Evolutionary conservation across 2,888 invertebrate species (phyloP).

Genomic region (Carcina quercana): DNA sequence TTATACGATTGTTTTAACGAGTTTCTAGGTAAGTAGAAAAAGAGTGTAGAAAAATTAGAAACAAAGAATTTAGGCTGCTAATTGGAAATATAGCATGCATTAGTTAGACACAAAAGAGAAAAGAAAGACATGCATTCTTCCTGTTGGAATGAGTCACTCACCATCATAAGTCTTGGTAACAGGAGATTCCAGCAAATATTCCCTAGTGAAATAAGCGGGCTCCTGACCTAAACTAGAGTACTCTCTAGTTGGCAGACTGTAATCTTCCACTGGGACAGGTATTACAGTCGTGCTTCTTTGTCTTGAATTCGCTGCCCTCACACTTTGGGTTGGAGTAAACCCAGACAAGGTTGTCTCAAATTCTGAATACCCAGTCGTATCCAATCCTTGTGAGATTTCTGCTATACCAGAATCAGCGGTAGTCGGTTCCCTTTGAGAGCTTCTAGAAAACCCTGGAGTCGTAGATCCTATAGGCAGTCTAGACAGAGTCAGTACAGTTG

Average conservation of each 20-base stretch:
- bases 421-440: too few relatives aligned
- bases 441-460: constrained; percentile 5
- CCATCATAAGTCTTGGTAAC: constrained; percentile 63
- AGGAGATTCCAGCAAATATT: constrained; percentile 62
- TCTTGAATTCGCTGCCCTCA: background rate
- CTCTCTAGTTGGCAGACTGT: constrained; percentile 21
- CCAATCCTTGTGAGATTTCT: background rate
- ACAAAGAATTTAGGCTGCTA: too few relatives aligned
- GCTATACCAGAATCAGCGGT: too few relatives aligned
- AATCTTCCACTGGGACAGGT: constrained; percentile 40
- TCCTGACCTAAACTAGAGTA: constrained; percentile 43
- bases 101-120: too few relatives aligned
- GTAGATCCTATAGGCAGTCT: constrained; percentile 1
- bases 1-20: too few relatives aligned
- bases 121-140: too few relatives aligned
- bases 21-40: too few relatives aligned
- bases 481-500: background rate
- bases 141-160: constrained; percentile 31
- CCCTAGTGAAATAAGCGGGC: constrained; percentile 58
- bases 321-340: background rate
- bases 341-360: background rate
- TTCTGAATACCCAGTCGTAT: background rate
- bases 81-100: too few relatives aligned
- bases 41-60: too few relatives aligned
- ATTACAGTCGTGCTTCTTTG: constrained; percentile 14